Conservation (phyloP, 2,888 invertebrate genomes). For the Phrixothrix hirtus region DNA sequence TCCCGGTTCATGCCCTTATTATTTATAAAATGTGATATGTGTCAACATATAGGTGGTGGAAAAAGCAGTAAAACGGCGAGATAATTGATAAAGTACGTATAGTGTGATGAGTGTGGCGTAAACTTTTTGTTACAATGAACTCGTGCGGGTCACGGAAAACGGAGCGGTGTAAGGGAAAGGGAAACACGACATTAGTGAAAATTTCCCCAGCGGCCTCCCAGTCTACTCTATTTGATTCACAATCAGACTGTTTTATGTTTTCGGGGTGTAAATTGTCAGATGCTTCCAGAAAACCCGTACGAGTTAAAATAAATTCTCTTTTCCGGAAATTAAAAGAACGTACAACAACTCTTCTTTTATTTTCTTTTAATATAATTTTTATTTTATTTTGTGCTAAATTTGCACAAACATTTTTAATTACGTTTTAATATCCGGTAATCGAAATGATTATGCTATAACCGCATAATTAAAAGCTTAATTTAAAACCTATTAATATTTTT, state of each 20-base stretch:
- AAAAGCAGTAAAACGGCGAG: constrained; percentile 40
- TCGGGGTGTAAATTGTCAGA: constrained; percentile 31
- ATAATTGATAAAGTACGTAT: constrained; percentile 49
- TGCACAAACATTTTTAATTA: neutral
- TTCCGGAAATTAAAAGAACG: constrained; percentile 16
- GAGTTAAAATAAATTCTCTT: constrained; percentile 22
- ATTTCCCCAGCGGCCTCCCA: constrained; percentile 52
- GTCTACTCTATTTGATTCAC: constrained; percentile 49
- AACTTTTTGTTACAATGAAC: constrained; percentile 43
- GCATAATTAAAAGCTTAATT: neutral
- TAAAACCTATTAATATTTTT: neutral
- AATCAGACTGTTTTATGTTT: constrained; percentile 41
- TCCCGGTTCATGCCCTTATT: constrained; percentile 18
- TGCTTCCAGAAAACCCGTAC: constrained; percentile 22
- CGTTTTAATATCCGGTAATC: neutral
- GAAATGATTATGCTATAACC: neutral
- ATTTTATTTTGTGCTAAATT: neutral
- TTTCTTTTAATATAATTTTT: neutral
- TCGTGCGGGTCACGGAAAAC: constrained; percentile 38
- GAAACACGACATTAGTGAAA: constrained; percentile 52
- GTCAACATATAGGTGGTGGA: constrained; percentile 19
- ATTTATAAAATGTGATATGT: constrained; percentile 21
- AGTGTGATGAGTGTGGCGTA: constrained; percentile 44
- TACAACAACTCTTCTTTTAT: neutral
- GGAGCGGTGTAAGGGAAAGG: constrained; percentile 35